Conservation (phyloP, 1,140 invertebrate genomes). For the Drosophila rufa region DNA sequence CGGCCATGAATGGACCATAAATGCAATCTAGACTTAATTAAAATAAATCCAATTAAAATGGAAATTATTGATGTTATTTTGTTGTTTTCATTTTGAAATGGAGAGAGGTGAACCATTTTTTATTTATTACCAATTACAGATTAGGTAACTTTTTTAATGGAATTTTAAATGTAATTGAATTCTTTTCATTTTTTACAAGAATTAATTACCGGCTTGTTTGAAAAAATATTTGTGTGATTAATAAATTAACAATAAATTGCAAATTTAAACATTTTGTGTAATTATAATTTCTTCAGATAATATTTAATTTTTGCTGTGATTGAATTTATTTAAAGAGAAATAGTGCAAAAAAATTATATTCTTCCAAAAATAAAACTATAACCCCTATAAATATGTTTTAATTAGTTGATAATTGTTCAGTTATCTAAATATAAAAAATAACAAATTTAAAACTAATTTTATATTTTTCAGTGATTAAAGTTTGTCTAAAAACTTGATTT, state of each 20-base stretch:
- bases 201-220: no score
- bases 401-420: not conserved
- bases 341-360: no score
- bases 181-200: no score
- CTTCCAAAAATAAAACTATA: no score
- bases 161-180: not conserved
- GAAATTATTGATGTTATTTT: constrained; percentile 10
- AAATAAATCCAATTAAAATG: constrained; percentile 28
- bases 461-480: not conserved
- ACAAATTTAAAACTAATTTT: no score
- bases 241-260: no score
- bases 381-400: no score
- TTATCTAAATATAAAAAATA: not conserved
- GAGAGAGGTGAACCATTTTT: not conserved
- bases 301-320: no score
- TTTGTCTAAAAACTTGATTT: not conserved
- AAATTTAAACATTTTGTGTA: no score
- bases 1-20: constrained; percentile 4
- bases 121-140: not conserved
- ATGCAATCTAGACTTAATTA: constrained; percentile 30
- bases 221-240: no score
- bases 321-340: no score
- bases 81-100: not conserved
- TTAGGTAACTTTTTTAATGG: not conserved
- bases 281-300: no score